Conservation (phyloP, 1,140 invertebrate species). For the Drosophila nigrodunni region DNA sequence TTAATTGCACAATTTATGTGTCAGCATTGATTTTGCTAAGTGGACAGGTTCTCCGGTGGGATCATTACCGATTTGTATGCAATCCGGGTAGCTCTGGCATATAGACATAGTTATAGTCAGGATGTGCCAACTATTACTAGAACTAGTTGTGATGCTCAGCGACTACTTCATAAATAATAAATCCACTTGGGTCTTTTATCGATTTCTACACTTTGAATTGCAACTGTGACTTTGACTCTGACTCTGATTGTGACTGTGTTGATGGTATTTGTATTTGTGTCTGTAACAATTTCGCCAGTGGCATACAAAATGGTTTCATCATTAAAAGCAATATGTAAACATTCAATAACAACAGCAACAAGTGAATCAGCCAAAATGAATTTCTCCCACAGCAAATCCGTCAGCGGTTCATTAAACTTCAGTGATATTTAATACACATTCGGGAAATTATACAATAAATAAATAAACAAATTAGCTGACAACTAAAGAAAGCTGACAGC, state of each 20-base stretch:
- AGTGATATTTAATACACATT: slow-evolving; percentile 45
- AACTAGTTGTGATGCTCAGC: slow-evolving; percentile 60
- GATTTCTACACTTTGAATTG: slow-evolving; percentile 42
- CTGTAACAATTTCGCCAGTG: slow-evolving; percentile 64
- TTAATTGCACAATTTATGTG: slow-evolving; percentile 59
- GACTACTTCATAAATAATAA: slow-evolving; percentile 65
- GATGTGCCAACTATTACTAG: slow-evolving; percentile 45
- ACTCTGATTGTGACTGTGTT: slow-evolving; percentile 10
- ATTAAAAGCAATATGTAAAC: slow-evolving; percentile 61
- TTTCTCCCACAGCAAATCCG: slow-evolving; percentile 76
- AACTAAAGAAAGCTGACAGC: slow-evolving; percentile 55
- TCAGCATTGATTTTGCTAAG: slow-evolving; percentile 17
- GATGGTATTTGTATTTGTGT: slow-evolving; percentile 3
- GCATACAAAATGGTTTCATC: slow-evolving; percentile 63
- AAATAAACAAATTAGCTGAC: slow-evolving; percentile 70
- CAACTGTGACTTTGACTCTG: neutral
- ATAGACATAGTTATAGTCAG: slow-evolving; percentile 39
- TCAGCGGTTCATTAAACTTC: slow-evolving; percentile 70
- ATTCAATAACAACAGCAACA: slow-evolving; percentile 48
- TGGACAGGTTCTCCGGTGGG: slow-evolving; percentile 38
- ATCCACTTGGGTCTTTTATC: slow-evolving; percentile 34
- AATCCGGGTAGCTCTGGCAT: slow-evolving; percentile 22
- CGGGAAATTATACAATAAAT: slow-evolving; percentile 64
- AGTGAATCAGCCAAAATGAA: slow-evolving; percentile 65
- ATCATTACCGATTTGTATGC: slow-evolving; percentile 51